Evolutionary conservation across 2,113 vertebrate species (phyloP).

Genomic region (Rhineura floridana): DNA sequence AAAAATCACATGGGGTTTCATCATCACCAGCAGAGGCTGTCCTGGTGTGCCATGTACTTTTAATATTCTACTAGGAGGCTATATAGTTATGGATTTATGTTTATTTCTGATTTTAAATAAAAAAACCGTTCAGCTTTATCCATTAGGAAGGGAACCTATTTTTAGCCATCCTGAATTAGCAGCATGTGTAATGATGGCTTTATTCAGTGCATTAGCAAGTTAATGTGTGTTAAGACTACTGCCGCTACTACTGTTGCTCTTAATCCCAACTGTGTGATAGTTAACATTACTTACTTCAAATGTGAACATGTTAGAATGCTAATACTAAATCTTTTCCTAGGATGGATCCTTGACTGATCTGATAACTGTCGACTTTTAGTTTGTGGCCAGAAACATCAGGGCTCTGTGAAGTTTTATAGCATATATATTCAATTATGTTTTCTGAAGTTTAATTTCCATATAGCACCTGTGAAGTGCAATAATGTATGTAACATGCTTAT

Average conservation of each 20-base stretch:
- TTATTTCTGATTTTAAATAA: conserved; percentile 50
- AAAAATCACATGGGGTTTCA: conserved; percentile 47
- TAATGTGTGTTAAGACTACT: not conserved
- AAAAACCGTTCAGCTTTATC: conserved; percentile 23
- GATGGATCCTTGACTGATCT: not conserved
- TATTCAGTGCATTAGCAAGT: conserved; percentile 3
- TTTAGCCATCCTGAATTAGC: conserved; percentile 40
- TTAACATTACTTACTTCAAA: not conserved
- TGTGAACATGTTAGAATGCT: conserved; percentile 4
- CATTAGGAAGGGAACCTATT: conserved; percentile 32
- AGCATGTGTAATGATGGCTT: not conserved
- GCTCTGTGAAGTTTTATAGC: not conserved
- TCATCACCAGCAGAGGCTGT: conserved; percentile 24
- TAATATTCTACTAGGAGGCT: conserved; percentile 46
- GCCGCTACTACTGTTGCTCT: not conserved
- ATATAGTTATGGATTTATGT: conserved; percentile 32
- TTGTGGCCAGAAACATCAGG: not conserved
- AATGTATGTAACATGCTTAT: not conserved
- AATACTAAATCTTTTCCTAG: not conserved
- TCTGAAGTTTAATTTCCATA: not conserved
- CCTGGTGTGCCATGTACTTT: conserved; percentile 24
- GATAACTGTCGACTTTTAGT: not conserved
- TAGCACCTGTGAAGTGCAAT: not conserved
- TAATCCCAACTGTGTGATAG: not conserved
- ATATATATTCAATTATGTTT: not conserved